These are phyloP conservation scores for Liopterus haemorrhoidalis DNA, from an alignment of 2,888 invertebrate species.

Conservation along the genomic window DNA sequence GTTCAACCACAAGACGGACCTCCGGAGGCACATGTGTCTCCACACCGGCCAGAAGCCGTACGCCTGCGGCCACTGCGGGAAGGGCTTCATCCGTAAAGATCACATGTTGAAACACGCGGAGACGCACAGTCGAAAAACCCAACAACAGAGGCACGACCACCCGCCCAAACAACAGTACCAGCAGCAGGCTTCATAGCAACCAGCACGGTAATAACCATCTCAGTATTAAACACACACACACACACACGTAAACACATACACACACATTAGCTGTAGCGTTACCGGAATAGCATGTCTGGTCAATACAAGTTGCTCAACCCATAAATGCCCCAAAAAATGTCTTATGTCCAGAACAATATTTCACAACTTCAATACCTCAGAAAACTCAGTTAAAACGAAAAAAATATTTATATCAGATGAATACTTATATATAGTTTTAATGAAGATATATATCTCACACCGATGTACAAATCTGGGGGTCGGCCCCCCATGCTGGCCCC, in stretches of 20 bases:
- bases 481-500: too few species aligned
- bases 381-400: slow-evolving; percentile 43
- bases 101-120: slow-evolving; percentile 85
- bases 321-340: slow-evolving; percentile 3
- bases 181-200: slow-evolving; percentile 1
- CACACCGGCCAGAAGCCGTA: slow-evolving; percentile 84
- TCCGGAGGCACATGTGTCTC: slow-evolving; percentile 78
- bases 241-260: background rate
- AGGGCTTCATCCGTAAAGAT: slow-evolving; percentile 85
- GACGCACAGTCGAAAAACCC: slow-evolving; percentile 64
- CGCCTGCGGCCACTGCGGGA: slow-evolving; percentile 73
- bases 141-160: background rate
- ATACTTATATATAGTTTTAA: slow-evolving; percentile 37
- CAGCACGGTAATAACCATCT: background rate
- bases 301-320: slow-evolving; percentile 4
- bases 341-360: slow-evolving; percentile 36
- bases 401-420: slow-evolving; percentile 45
- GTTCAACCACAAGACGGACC: slow-evolving; percentile 86
- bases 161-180: background rate
- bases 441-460: slow-evolving; percentile 21
- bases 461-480: slow-evolving; percentile 24
- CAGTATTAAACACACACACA: background rate
- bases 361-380: slow-evolving; percentile 49
- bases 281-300: slow-evolving; percentile 2
- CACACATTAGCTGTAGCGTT: too few species aligned